Percentiles rank a stretch among this genome's conserved stretches.
phyloP scores from a whole-genome alignment of 2,888 invertebrate genomes.

The Drosophila buzzatii region DNA sequence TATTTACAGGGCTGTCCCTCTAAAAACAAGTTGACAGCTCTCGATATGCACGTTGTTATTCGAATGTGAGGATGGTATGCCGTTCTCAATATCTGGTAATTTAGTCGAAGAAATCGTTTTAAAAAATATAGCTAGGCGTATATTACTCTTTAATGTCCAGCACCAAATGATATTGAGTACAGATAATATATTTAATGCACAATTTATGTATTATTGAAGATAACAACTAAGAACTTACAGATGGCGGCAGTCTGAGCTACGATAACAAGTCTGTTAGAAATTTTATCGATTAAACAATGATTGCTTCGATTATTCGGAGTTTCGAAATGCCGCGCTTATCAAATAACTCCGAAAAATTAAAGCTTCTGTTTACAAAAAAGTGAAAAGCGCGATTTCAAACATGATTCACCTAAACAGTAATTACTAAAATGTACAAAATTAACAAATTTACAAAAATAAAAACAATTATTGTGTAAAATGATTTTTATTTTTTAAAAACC shows the following conservation, averaged over 20 bases:
- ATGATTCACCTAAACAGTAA: no score
- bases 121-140: accelerated
- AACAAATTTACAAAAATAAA: neutral
- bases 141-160: neutral
- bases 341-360: neutral
- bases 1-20: constrained; percentile 17
- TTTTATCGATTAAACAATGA: constrained; percentile 4
- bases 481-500: constrained; percentile 57
- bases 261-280: neutral
- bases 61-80: constrained; percentile 13
- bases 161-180: neutral
- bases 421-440: neutral
- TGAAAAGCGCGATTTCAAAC: no score
- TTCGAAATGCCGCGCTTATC: neutral
- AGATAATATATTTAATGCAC: neutral
- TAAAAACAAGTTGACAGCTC: constrained; percentile 37
- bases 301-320: neutral
- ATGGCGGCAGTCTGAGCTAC: neutral
- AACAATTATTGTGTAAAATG: constrained; percentile 15
- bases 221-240: neutral
- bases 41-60: constrained; percentile 23
- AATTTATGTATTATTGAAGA: neutral
- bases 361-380: no score
- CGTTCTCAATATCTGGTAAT: neutral
- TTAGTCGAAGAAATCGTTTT: neutral